Conservation (phyloP, 2,113 vertebrate genomes). For the Perca fluviatilis region DNA sequence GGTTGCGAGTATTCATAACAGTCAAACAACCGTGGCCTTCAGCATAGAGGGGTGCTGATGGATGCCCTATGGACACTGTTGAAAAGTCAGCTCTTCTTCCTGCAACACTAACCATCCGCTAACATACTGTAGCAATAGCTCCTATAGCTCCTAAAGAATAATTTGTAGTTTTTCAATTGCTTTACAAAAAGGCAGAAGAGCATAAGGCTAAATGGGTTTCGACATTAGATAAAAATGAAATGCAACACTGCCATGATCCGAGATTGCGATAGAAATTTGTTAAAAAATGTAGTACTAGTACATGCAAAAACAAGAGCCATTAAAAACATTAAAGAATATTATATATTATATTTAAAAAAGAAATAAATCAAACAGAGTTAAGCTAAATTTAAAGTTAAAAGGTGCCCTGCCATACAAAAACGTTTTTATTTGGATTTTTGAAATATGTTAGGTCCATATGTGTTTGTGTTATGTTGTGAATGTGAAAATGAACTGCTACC, state of each 20-base stretch:
- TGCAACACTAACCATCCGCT: constrained; percentile 16
- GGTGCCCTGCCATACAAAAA: too few relatives aligned
- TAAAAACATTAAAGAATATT: not conserved
- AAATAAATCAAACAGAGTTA: too few relatives aligned
- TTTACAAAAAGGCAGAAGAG: not conserved
- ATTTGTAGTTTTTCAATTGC: constrained; percentile 13
- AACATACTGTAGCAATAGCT: not conserved
- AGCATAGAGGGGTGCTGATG: not conserved
- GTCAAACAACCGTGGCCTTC: constrained; percentile 21
- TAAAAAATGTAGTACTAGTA: not conserved
- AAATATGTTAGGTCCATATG: too few relatives aligned
- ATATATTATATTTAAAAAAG: too few relatives aligned
- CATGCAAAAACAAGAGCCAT: not conserved
- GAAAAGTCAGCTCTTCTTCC: constrained; percentile 20
- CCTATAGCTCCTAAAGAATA: not conserved
- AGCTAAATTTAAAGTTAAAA: too few relatives aligned
- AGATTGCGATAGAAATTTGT: too few relatives aligned
- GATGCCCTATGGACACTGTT: not conserved
- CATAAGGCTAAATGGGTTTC: not conserved
- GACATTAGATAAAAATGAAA: not conserved
- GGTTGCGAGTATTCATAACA: constrained; percentile 30
- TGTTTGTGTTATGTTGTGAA: too few relatives aligned
- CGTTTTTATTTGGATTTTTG: too few relatives aligned
- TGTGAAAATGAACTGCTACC: too few relatives aligned
- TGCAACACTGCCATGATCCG: not conserved